Conservation (phyloP, 2,113 vertebrate species). For the Gymnorhina tibicen region DNA sequence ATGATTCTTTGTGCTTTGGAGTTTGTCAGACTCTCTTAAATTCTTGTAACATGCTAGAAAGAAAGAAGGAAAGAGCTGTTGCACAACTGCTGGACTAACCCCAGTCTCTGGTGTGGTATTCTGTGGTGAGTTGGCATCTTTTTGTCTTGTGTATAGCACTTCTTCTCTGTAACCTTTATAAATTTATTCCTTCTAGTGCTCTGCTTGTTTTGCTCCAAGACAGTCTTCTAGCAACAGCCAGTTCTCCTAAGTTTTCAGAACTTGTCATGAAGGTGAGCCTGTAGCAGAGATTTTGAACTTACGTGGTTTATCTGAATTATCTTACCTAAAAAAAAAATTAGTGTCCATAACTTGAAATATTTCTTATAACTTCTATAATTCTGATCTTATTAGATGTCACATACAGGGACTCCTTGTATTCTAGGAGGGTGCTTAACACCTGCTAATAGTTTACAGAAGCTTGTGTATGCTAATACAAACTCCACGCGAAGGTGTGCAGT, state of each 20-base stretch:
- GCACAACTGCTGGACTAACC: not conserved
- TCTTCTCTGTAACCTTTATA: not conserved
- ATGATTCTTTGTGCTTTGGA: not conserved
- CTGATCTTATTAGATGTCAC: not conserved
- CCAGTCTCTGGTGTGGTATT: not conserved
- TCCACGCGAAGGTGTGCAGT: not conserved
- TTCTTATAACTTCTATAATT: not conserved
- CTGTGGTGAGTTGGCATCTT: not conserved
- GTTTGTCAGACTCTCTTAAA: not conserved
- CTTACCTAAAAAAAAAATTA: not conserved
- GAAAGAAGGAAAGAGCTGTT: not conserved
- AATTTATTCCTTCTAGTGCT: constrained; percentile 75
- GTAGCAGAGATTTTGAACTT: not conserved
- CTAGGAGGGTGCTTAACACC: not conserved
- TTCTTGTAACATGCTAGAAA: not conserved
- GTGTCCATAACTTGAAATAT: not conserved
- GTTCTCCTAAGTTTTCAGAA: constrained; percentile 91
- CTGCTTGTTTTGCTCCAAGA: constrained; percentile 95
- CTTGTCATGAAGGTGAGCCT: constrained; percentile 94
- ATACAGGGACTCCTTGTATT: not conserved
- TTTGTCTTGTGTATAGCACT: not conserved
- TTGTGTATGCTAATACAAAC: not conserved
- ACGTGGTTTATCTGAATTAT: not conserved
- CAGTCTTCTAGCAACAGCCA: constrained; percentile 87
- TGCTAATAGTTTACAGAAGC: not conserved